These are phyloP conservation scores for Mormyrus proboscirostris DNA, from an alignment of 2,797 vertebrate genomes.

Conservation along the genomic window DNA sequence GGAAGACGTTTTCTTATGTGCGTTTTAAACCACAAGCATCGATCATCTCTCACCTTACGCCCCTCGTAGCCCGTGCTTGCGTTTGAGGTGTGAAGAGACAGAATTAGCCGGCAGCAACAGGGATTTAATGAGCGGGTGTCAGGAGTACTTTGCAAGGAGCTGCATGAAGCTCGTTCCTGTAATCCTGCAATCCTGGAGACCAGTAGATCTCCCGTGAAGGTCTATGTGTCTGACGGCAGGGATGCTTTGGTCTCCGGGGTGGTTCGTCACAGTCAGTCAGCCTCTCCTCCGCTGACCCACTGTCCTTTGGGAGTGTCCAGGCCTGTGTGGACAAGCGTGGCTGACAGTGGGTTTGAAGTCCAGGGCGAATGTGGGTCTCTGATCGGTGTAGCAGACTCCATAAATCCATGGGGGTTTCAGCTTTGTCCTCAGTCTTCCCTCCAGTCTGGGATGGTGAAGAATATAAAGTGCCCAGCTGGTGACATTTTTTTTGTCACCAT, in stretches of 20 bases:
- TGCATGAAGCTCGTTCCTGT: neutral
- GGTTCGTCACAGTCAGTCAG: neutral
- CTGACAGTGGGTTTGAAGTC: neutral
- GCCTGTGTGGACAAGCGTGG: conserved; percentile 2
- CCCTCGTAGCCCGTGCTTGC: too few relatives aligned
- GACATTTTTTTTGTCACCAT: neutral
- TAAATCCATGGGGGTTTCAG: neutral
- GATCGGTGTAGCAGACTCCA: neutral
- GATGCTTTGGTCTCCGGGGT: neutral
- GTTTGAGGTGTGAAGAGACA: neutral
- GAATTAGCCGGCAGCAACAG: neutral
- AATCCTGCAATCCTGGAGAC: neutral
- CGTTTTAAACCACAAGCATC: neutral
- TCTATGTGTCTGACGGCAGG: neutral
- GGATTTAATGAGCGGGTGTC: neutral
- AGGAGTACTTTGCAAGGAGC: neutral
- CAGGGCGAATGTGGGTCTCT: neutral
- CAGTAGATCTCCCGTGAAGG: neutral
- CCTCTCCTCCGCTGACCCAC: neutral
- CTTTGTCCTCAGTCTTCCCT: neutral
- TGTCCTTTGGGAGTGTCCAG: conserved; percentile 13
- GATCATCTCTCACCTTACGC: neutral
- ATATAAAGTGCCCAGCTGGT: neutral
- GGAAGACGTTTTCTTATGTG: neutral
- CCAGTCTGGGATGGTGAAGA: neutral